Conservation (phyloP, 2,113 vertebrate species). For the Callocephalon fimbriatum region DNA sequence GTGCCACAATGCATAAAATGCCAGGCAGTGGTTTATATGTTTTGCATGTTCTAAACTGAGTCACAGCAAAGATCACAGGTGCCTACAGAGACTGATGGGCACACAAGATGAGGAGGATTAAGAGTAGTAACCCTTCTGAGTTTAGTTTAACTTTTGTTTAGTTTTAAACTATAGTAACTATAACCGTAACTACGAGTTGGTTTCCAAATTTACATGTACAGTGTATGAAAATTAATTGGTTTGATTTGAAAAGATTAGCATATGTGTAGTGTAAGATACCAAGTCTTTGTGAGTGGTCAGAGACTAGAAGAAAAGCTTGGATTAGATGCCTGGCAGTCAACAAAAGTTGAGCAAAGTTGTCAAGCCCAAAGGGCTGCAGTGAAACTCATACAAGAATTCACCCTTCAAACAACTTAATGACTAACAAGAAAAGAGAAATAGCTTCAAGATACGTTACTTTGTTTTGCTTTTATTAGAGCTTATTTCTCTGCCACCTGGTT, state of each 20-base stretch:
- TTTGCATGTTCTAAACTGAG: not conserved
- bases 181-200: not conserved
- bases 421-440: not conserved
- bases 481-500: not conserved
- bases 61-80: not conserved
- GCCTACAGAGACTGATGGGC: not conserved
- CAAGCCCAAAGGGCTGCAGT: not conserved
- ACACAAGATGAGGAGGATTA: not conserved
- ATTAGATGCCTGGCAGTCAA: not conserved
- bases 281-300: not conserved
- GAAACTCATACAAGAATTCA: not conserved
- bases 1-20: not conserved
- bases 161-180: not conserved
- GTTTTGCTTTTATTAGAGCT: not conserved
- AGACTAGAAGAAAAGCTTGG: not conserved
- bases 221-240: not conserved
- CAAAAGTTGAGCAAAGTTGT: not conserved
- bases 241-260: not conserved
- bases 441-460: accelerated
- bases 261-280: not conserved
- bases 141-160: not conserved
- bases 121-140: not conserved
- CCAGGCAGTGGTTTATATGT: not conserved
- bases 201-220: not conserved
- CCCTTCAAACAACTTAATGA: not conserved